Base-by-base conservation (phyloP, 1,140 invertebrate genomes). In the Lepidurus apus region DNA sequence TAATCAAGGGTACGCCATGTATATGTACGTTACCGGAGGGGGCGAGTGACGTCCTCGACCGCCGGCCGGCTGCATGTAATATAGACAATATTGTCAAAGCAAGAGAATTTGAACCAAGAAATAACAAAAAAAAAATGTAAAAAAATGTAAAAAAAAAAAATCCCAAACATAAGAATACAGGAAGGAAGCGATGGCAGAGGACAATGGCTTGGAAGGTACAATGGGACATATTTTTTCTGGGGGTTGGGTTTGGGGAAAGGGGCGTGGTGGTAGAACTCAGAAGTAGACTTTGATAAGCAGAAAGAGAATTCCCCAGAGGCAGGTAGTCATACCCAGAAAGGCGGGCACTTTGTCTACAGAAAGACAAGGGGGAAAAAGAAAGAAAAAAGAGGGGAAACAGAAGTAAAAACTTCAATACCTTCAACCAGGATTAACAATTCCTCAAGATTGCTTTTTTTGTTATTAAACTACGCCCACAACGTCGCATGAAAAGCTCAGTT, bases 221-320 rank as follows among this genome's bases (percentile, higher is more conserved):
- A 21, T 17, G 43, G 76, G 42, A 21, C 9, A 77, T 43, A 47
- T 4, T 10, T 45, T n/a, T 26, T 11, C 43, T 21, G 13, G 11
- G 10, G 24, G 42, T 10, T 34, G 13, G 75, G 75, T 43, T 43
- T 34, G 75, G 24, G 74, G 74, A 76, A 42, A 43, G 42, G 75
- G 75, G 21, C 42, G 42, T 17, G 24, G 42, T 65, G 3, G 45
- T 85, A 83, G 83, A 83, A 84, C 84, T 90, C 89, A 90, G 87
- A 90, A 89, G 90, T 90, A 90, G 85, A 88, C 87, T 89, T 89
- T 89, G 86, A 90, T 88, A 86, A 90, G 87, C 86, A 90, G 88
- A 85, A 92, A 88, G 80, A 91, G 88, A 81, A 92, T 88, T 82
- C 91, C 91, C 91, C 91, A 92, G 83, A 92, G 81, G 82, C 83